phyloP scores from a whole-genome alignment of 2,888 invertebrate species.

The Drosophila atroscutellata region DNA sequence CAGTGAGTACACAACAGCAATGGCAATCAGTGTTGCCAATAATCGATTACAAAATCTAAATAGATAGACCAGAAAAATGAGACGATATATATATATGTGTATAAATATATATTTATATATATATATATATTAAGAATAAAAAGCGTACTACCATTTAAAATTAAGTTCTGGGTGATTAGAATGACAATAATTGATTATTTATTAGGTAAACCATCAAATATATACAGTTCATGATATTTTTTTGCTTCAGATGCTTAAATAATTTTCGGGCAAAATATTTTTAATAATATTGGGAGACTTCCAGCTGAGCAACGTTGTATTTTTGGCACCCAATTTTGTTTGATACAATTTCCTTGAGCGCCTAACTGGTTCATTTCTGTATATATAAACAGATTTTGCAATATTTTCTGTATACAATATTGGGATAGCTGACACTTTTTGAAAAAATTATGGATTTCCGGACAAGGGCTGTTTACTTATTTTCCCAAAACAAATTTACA shows the following conservation, averaged over 20 bases:
- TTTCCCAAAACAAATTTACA: not conserved
- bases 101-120: too few relatives aligned
- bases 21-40: slow-evolving; percentile 13
- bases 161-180: not conserved
- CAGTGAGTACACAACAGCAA: not conserved
- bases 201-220: not conserved
- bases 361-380: not conserved
- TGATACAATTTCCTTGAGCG: not conserved
- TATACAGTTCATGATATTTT: not conserved
- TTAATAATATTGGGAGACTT: not conserved
- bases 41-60: not conserved
- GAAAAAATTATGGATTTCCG: not conserved
- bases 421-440: not conserved
- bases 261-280: not conserved
- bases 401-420: not conserved
- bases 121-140: not conserved
- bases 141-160: not conserved
- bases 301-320: not conserved
- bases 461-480: not conserved
- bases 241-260: not conserved
- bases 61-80: not conserved
- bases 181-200: not conserved
- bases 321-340: not conserved
- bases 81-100: not conserved
- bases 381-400: not conserved